Conservation (phyloP, 2,113 vertebrate genomes). For the Sylvietta virens region DNA sequence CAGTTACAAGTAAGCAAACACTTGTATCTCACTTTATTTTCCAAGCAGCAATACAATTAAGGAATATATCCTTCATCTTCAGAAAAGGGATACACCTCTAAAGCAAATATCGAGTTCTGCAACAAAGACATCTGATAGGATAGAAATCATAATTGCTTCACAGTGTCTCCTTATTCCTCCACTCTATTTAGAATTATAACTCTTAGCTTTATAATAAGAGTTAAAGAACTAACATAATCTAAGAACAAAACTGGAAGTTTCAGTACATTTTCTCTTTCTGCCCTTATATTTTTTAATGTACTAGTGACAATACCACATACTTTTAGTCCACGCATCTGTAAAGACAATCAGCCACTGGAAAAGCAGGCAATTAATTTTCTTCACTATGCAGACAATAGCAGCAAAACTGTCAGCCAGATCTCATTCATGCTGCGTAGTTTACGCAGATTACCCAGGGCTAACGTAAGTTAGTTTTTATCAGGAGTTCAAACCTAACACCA, state of each 20-base stretch:
- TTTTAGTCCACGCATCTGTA: not conserved
- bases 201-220: not conserved
- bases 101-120: not conserved
- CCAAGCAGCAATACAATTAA: not conserved
- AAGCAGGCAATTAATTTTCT: not conserved
- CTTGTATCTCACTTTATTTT: not conserved
- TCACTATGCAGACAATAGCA: not conserved
- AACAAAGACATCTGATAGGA: not conserved
- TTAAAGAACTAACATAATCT: not conserved
- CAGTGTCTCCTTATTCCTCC: not conserved
- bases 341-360: not conserved
- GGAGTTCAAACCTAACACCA: not conserved
- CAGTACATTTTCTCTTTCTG: not conserved
- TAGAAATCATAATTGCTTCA: not conserved
- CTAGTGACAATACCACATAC: not conserved
- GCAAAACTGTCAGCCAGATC: not conserved
- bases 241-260: not conserved
- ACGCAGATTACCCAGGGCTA: not conserved
- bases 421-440: not conserved
- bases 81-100: not conserved
- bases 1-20: not conserved
- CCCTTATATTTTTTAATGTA: not conserved
- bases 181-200: not conserved
- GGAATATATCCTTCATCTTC: not conserved
- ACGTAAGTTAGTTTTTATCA: not conserved